Conservation (phyloP, 2,888 invertebrate genomes). For the Ectemnius continuus region DNA sequence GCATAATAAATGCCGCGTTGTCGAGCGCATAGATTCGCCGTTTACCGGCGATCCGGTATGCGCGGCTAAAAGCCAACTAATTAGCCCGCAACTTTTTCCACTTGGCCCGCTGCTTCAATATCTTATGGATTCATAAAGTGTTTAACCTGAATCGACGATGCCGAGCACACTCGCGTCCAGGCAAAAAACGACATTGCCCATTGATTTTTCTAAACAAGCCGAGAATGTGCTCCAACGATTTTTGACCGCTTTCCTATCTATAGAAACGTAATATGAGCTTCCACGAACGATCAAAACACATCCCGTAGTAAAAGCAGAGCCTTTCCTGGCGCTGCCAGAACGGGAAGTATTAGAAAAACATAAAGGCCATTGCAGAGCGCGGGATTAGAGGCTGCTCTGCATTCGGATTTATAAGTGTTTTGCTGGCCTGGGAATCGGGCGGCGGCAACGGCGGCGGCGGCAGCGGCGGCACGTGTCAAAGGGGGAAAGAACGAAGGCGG, state of each 20-base stretch:
- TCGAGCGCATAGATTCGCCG: slow-evolving; percentile 65
- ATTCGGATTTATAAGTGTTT: slow-evolving; percentile 63
- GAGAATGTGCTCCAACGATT: too few species aligned
- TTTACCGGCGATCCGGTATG: slow-evolving; percentile 30
- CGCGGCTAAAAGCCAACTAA: slow-evolving; percentile 38
- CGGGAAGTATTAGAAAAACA: slow-evolving; percentile 16
- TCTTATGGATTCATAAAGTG: too few species aligned
- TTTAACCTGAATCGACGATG: too few species aligned
- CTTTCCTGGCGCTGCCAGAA: too few species aligned
- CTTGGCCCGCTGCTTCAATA: too few species aligned
- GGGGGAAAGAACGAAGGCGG: slow-evolving; percentile 49
- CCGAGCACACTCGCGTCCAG: too few species aligned
- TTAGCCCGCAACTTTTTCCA: slow-evolving; percentile 50
- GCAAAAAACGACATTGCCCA: too few species aligned
- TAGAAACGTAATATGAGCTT: too few species aligned
- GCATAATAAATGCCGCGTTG: slow-evolving; percentile 72
- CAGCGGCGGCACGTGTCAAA: slow-evolving; percentile 71
- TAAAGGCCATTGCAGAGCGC: slow-evolving; percentile 18
- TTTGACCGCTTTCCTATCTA: too few species aligned
- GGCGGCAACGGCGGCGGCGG: slow-evolving; percentile 56
- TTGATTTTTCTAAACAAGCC: too few species aligned
- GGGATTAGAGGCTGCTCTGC: slow-evolving; percentile 50
- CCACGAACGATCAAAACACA: too few species aligned
- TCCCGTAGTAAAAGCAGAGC: too few species aligned
- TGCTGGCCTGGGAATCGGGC: slow-evolving; percentile 54